These are phyloP conservation scores for Tympanoctomys barrerae DNA, from an alignment of 2,797 vertebrate genomes.

Conservation along the genomic window DNA sequence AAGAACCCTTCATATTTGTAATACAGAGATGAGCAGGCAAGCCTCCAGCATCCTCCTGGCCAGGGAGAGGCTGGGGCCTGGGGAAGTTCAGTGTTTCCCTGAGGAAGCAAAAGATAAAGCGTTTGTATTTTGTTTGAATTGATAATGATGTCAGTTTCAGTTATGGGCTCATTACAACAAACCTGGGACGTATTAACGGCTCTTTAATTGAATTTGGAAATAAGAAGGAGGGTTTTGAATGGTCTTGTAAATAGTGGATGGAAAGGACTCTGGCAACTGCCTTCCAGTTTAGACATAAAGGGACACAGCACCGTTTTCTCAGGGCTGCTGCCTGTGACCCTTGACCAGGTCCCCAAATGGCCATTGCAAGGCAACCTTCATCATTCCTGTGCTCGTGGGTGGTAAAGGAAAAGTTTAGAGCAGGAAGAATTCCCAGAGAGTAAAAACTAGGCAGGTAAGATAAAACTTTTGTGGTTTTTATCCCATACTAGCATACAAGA, in stretches of 20 bases:
- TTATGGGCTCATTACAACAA: conserved; percentile 76
- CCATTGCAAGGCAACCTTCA: fast-evolving
- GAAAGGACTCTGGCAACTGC: background rate
- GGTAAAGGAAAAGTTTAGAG: background rate
- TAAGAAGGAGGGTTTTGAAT: conserved; percentile 65
- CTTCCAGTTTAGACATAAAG: background rate
- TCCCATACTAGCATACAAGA: background rate
- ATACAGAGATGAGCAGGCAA: background rate
- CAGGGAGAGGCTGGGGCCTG: background rate
- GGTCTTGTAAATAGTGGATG: conserved; percentile 29
- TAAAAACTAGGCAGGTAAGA: too few species aligned
- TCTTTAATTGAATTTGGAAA: conserved; percentile 80
- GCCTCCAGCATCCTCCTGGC: background rate
- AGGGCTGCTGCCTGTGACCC: fast-evolving
- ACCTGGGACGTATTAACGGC: conserved; percentile 77
- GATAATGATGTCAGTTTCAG: conserved; percentile 81
- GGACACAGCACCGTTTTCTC: fast-evolving
- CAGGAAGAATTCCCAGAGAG: background rate
- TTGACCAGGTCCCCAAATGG: fast-evolving
- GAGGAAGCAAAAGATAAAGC: conserved; percentile 66
- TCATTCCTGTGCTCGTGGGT: background rate
- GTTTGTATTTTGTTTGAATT: conserved; percentile 72
- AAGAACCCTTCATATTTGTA: background rate
- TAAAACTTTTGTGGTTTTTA: background rate
- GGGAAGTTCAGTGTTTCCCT: conserved; percentile 53